Evolutionary conservation across 1,140 invertebrate species (phyloP).

Genomic region (Pseudomyrmex concolor): DNA sequence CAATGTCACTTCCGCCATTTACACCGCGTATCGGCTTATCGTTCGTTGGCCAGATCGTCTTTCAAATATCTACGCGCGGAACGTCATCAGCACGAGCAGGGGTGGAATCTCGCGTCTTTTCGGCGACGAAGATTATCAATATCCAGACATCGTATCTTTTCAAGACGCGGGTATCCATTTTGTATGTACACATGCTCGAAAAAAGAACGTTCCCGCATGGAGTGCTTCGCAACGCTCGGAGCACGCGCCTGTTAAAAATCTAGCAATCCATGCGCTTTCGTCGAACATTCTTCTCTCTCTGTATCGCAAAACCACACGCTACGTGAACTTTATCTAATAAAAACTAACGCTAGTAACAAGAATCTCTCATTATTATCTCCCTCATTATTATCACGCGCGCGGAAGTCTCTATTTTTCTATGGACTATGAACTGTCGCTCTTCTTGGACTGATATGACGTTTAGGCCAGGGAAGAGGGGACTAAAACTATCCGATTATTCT

Average conservation of each 20-base stretch:
- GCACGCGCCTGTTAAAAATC: constrained; percentile 63
- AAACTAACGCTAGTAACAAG: not conserved
- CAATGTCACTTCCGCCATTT: constrained; percentile 66
- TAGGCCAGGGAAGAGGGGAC: constrained; percentile 38
- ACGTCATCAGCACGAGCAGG: constrained; percentile 57
- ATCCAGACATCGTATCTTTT: constrained; percentile 75
- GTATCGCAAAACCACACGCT: constrained; percentile 9
- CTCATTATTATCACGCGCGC: no score
- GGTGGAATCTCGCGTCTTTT: constrained; percentile 58
- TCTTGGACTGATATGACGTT: constrained; percentile 17
- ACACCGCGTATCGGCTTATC: constrained; percentile 65
- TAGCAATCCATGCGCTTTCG: not conserved
- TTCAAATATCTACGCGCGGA: constrained; percentile 65
- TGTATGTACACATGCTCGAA: constrained; percentile 61
- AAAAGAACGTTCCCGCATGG: constrained; percentile 70
- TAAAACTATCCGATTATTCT: constrained; percentile 62
- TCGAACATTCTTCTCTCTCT: constrained; percentile 8
- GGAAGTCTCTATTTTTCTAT: not conserved
- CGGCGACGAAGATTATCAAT: constrained; percentile 80
- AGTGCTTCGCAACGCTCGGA: constrained; percentile 56
- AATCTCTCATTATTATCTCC: not conserved
- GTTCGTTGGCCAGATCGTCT: constrained; percentile 66
- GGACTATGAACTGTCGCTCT: not conserved
- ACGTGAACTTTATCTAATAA: no score
- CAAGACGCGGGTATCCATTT: constrained; percentile 58